Base-by-base conservation (phyloP, 2,888 invertebrate genomes). In the Phalangium opilio region DNA sequence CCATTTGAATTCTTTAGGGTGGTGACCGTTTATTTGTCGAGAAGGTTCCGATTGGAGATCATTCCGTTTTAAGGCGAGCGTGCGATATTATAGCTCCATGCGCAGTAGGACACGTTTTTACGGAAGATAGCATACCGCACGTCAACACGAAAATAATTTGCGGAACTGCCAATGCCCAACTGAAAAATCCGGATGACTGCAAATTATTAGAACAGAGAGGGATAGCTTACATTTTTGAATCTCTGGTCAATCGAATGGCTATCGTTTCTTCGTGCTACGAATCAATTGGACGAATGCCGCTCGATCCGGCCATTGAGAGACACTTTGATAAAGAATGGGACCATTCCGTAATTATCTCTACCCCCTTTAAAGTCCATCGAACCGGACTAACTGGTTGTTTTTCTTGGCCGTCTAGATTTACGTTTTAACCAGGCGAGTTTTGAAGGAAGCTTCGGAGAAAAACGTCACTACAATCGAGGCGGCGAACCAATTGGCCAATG, bases 1-100 rank as follows among this genome's bases (percentile, higher is more conserved):
- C 17, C 36, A 14, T n/a, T n/a, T 27, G 27, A 27, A 27, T 27
- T 27, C 5, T 41, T 41, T 19, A 57, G 53, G 47, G 50, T 15
- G 45, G 44, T 39, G 52, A 52, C n/a, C 34, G 52, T n/a, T 42
- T 61, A 35, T 55, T 54, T 18, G 47, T 59, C 3, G 49, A 50
- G 19, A 60, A 59, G 48, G 61, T 61, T 8, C 55, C 56, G 7
- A 49, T 57, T 44, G 58, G 57, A 19, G 60, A 60, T 51, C 54
- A 50, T 5, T 54, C 50, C 43, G 55, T 61, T 15, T 53, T 58
- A 35, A 39, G 50, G 3, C 54, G 53, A 21, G 48, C 50, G 14
- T 60, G 61, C 57, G 60, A 61, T 52, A 60, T 61, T 21, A 51
- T 61, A 35, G 53, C 59, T 7, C 60, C 60, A 2, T 61, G 61